Base-by-base conservation (phyloP, 2,888 invertebrate species). In the Xestia xanthographa region DNA sequence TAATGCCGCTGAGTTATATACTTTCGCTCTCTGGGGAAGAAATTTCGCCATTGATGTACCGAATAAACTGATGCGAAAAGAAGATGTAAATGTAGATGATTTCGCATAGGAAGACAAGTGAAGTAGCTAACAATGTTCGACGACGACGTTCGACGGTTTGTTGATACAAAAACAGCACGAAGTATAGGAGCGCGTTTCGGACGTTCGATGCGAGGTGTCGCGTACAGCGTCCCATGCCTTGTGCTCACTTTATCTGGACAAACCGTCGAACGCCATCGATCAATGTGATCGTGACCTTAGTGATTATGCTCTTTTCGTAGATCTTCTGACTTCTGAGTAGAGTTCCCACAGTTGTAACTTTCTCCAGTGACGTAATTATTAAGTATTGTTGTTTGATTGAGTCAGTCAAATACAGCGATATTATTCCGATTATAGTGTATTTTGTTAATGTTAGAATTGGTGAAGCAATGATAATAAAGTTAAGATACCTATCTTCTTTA, bases 1-100 rank as follows among this genome's bases (percentile, higher is more conserved):
- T 58, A 77, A 74, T 6, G 76, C 88, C 17, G 89, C 88, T 4
- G 93, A 97, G 60, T 83, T 97, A 66, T 94, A 97, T 60, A 91
- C 94, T 9, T 97, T 97, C 77, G 96, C 94, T 0, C 91, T 97
- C 14, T 97, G 96, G 93, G 97, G 97, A 0, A 93, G 97, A 80
- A 93, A 95, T 69, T 97, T 94, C 84, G 92, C 88, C 1, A 92
- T 93, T 58, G 97, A 97, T 84, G 94, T 91, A 60, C 92, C 92
- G 0, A 90, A 90, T 0, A 89, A 92, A 6, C 92, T 93, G 0
- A 17, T 34, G 91, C 93, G 0, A 56, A 87, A 5, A 2, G 53
- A 53, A 12, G n/a, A 53, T 53, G 0, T 11, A 53, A 4, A 1
- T 11, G 4, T 11, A 11, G 11, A 50, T 2, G 11, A 4, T 11